phyloP scores from a whole-genome alignment of 1,140 invertebrate genomes.

The Lysiphlebus fabarum region DNA sequence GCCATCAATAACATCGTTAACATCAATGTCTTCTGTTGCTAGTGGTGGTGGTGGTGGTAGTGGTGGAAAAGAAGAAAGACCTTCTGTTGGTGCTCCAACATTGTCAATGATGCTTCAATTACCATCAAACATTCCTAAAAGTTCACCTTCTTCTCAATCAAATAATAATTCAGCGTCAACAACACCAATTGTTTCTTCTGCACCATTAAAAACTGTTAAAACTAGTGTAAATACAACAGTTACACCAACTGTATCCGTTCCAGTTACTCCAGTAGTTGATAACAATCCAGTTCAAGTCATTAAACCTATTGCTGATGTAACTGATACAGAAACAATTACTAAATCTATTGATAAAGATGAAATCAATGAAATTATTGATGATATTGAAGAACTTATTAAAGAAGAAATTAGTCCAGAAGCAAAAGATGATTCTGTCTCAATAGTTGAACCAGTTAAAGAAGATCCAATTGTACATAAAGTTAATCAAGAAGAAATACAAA shows the following conservation, averaged over 20 bases:
- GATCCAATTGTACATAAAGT: constrained; percentile 28
- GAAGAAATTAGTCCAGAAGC: constrained; percentile 49
- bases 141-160: constrained; percentile 35
- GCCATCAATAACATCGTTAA: constrained; percentile 45
- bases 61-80: constrained; percentile 48
- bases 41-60: too few species aligned
- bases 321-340: constrained; percentile 48
- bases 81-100: constrained; percentile 64
- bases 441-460: constrained; percentile 30
- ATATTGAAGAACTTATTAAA: constrained; percentile 53
- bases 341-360: constrained; percentile 53
- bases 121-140: constrained; percentile 41
- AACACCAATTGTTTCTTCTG: constrained; percentile 3
- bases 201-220: constrained; percentile 5
- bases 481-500: constrained; percentile 28
- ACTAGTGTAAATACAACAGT: constrained; percentile 3
- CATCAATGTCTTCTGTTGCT: constrained; percentile 37
- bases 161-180: constrained; percentile 24
- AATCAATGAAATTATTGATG: constrained; percentile 54
- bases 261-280: constrained; percentile 40
- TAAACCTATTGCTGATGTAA: constrained; percentile 50
- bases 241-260: background rate
- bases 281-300: constrained; percentile 47
- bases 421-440: constrained; percentile 21
- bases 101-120: constrained; percentile 65